Percentiles rank a stretch among this genome's conserved stretches.
Evolutionary conservation across 2,113 vertebrate genomes (phyloP).

Genomic region (Orycteropus afer): DNA sequence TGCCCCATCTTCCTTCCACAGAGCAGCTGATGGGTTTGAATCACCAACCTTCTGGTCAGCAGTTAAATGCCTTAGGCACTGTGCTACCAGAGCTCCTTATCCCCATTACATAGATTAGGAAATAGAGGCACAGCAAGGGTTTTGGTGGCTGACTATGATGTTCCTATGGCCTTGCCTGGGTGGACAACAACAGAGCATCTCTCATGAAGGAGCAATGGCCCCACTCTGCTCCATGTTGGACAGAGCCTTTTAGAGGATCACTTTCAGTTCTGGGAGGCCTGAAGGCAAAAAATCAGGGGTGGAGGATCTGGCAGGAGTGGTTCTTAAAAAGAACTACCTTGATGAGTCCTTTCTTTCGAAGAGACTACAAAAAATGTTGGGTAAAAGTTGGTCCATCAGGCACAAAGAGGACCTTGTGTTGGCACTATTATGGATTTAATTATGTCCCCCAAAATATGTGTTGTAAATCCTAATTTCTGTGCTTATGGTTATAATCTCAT

Average conservation of each 20-base stretch:
- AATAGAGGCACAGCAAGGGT: background rate
- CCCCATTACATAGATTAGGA: background rate
- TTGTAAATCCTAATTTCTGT: background rate
- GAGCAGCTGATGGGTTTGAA: too few relatives aligned
- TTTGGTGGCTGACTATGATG: background rate
- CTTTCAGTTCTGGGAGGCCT: background rate
- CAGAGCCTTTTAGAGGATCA: background rate
- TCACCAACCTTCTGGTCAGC: too few relatives aligned
- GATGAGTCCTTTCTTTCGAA: background rate
- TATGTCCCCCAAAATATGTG: background rate
- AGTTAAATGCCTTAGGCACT: too few relatives aligned
- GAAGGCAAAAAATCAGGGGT: background rate
- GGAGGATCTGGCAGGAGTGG: background rate
- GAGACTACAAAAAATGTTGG: background rate
- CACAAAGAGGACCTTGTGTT: background rate
- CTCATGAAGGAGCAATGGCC: background rate
- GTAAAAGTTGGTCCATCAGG: background rate
- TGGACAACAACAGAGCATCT: accelerated
- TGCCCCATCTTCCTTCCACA: too few relatives aligned
- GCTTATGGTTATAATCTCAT: background rate
- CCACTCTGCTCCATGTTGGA: too few relatives aligned
- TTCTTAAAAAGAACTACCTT: background rate
- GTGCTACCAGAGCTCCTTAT: too few relatives aligned
- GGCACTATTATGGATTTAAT: background rate
- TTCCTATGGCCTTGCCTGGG: background rate